A percentile compares a stretch with the other conserved stretches of the same genome.
Conservation (phyloP, 1,140 invertebrate genomes). For the Triops longicaudatus region DNA sequence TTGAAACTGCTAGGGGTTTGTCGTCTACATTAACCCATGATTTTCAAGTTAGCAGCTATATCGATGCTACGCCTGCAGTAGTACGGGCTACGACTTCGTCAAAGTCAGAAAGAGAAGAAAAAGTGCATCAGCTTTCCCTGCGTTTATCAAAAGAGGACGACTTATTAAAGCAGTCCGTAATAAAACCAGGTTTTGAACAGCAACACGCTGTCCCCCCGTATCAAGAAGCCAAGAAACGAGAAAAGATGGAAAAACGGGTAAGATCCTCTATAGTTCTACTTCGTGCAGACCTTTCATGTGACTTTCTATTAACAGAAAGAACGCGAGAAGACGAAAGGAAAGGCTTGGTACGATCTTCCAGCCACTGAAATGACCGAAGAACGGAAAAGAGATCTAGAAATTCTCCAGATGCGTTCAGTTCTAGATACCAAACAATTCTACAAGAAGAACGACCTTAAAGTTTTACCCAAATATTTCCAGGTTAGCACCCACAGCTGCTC, state of each 20-base stretch:
- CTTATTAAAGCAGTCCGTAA: constrained; percentile 50
- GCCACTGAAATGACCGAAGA: constrained; percentile 82
- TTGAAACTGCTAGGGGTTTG: background rate
- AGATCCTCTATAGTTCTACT: constrained; percentile 28
- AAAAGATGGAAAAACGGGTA: constrained; percentile 53
- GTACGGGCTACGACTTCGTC: background rate
- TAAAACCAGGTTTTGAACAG: constrained; percentile 57
- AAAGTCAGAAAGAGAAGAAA: background rate
- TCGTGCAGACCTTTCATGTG: constrained; percentile 32
- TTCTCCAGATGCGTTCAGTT: constrained; percentile 84
- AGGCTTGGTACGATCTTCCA: constrained; percentile 76
- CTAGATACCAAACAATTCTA: constrained; percentile 89
- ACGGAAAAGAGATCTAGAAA: constrained; percentile 70
- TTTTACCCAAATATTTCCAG: constrained; percentile 85
- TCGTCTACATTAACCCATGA: background rate
- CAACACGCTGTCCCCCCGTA: constrained; percentile 51
- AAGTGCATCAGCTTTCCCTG: background rate
- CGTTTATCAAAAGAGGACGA: constrained; percentile 16
- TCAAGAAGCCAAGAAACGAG: constrained; percentile 48
- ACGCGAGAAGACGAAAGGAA: constrained; percentile 67
- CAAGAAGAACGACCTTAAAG: constrained; percentile 80
- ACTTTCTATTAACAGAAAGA: constrained; percentile 34
- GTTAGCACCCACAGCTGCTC: constrained; percentile 39
- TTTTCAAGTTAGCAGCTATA: background rate
- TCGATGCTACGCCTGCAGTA: background rate